These are phyloP conservation scores for Strigamia maritima DNA, from an alignment of 2,888 invertebrate species.

Conservation along the genomic window DNA sequence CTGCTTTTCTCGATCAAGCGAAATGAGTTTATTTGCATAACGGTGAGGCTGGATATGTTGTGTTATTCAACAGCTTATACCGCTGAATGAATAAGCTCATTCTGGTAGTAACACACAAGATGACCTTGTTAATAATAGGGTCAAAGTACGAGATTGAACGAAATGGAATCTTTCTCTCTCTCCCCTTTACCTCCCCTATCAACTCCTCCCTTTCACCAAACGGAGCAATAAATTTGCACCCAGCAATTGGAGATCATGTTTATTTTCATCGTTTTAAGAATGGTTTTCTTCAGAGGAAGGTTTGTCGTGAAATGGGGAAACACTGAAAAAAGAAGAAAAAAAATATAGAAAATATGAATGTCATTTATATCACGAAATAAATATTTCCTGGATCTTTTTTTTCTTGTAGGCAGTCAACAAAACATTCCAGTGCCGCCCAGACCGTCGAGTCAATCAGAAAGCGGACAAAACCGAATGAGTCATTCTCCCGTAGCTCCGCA, in stretches of 20 bases:
- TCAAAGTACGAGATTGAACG: constrained; percentile 33
- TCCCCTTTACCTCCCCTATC: neutral
- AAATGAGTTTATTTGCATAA: constrained; percentile 37
- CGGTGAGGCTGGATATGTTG: constrained; percentile 25
- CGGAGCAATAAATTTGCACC: constrained; percentile 35
- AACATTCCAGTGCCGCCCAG: constrained; percentile 95
- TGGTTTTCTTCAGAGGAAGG: neutral
- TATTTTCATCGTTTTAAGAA: constrained; percentile 17
- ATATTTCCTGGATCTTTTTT: neutral
- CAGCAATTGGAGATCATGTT: constrained; percentile 34
- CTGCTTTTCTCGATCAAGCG: constrained; percentile 11
- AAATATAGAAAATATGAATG: neutral
- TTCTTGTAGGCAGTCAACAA: constrained; percentile 65
- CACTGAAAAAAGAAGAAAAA: neutral
- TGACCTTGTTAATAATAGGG: constrained; percentile 37
- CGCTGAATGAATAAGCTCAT: constrained; percentile 20
- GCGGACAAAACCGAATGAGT: constrained; percentile 64
- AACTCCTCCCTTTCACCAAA: constrained; percentile 16
- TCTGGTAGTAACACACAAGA: constrained; percentile 26
- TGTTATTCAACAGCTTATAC: constrained; percentile 16
- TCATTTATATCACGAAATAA: neutral
- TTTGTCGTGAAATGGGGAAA: neutral
- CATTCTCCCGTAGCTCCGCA: constrained; percentile 68
- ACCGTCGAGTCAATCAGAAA: constrained; percentile 75
- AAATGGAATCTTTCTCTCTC: constrained; percentile 26